Evolutionary conservation across 1,140 invertebrate species (phyloP), one percentile per base, ranked within the genome.

Genomic region (Acromyrmex echinatior): DNA sequence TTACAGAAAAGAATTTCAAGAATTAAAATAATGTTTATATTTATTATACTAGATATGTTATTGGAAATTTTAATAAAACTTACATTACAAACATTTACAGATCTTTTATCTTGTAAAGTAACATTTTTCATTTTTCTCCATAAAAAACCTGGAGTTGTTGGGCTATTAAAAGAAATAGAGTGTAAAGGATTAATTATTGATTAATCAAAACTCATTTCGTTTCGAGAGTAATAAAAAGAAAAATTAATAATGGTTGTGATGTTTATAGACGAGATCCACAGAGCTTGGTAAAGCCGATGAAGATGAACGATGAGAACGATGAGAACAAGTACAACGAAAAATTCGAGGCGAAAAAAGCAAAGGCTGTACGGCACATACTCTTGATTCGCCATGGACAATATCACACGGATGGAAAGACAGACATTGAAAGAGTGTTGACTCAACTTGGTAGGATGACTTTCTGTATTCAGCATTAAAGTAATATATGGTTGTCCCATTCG

Each of bases 351-450:
- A 93, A 96, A 5, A 97, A 96, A 87, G 95, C 98, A 1, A 98
- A 96, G 93, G 97, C 97, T 4, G 96, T 97, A 0, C 95, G 99
- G 53, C 98, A 99, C 94, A 94, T 99, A 49, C 96, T 99, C 88
- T 96, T 99, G 7, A 98, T 99, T 87, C 96, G 99, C 53, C 99
- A 99, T 96, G 99, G 99, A 0, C 99, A 99, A 93, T 99, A 99
- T 93, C 97, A 98, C 89, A 92, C 97, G 28, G 95, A 96, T 35
- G 98, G 97, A 1, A 94, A 95, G 62, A 96, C 94, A 21, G 99
- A 99, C 94, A 94, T 96, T n/a, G 97, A 98, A 49, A 96, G 97
- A 93, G 95, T 95, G 68, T 96, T 99, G 1, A 99, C 99, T 9
- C 96, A 97, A 66, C 95, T 99, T 88, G 98, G 98, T 97, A 93